These are phyloP conservation scores for Chiloscyllium plagiosum DNA, from an alignment of 2,113 vertebrate species.

Conservation along the genomic window DNA sequence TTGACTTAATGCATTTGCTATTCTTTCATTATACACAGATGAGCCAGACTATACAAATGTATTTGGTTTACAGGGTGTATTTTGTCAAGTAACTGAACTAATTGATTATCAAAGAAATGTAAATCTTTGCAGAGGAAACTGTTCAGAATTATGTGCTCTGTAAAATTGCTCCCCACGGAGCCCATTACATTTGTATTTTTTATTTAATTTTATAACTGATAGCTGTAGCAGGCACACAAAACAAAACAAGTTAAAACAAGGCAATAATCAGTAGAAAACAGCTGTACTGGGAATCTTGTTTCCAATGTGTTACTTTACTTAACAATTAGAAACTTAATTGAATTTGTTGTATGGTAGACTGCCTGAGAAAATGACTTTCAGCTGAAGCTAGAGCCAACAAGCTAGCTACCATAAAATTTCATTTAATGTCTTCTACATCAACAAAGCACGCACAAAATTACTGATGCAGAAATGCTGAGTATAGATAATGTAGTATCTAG, in stretches of 20 bases:
- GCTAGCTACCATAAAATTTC: constrained; percentile 77
- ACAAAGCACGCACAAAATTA: constrained; percentile 68
- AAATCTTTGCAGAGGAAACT: not conserved
- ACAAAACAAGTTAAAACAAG: constrained; percentile 15
- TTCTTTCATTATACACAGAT: not conserved
- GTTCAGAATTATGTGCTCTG: not conserved
- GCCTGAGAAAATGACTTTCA: constrained; percentile 67
- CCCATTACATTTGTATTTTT: not conserved
- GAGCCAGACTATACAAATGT: not conserved
- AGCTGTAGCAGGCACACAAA: constrained; percentile 8
- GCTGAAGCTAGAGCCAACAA: constrained; percentile 74
- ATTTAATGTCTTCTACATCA: constrained; percentile 75
- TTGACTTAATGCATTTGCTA: not conserved
- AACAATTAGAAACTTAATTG: constrained; percentile 36
- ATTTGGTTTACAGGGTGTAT: not conserved
- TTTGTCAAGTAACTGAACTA: not conserved
- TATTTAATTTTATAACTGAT: constrained; percentile 23
- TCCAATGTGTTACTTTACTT: constrained; percentile 33
- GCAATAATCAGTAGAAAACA: constrained; percentile 27
- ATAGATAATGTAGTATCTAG: constrained; percentile 71
- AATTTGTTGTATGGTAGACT: constrained; percentile 42
- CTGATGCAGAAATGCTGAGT: constrained; percentile 72
- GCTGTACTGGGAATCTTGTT: constrained; percentile 13
- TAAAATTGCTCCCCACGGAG: not conserved
- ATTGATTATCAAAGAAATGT: constrained; percentile 21